Evolutionary conservation across 1,140 invertebrate genomes (phyloP), one percentile per base, ranked within the genome.

Genomic region (Ruditapes philippinarum): DNA sequence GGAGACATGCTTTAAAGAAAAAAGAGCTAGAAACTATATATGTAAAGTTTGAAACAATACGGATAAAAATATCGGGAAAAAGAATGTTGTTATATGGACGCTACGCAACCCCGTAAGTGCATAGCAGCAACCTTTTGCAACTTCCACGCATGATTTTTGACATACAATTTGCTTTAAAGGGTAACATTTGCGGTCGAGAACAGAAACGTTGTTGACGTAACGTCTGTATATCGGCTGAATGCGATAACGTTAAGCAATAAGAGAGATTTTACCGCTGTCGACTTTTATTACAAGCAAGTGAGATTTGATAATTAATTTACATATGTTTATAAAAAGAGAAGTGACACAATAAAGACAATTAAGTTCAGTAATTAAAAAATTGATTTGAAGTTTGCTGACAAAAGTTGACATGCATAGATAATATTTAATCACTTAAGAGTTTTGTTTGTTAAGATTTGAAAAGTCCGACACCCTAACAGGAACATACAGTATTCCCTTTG

Each of bases 201-300:
- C 42, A 45, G 14, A 45, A 45, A 45, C 14, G 42, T 45, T 5
- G 42, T 57, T 4, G 51, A 62, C 57, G 57, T 1, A 7, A 22
- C 51, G 51, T 54, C 22, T 22, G 14, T 62, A 14, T 14, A 45
- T 7, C 42, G 42, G 57, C 36, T 25, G 14, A 38, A 36, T 38
- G 33, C n/a, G n/a, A n/a, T n/a, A n/a, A 19, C 14, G 3, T 36
- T 70, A 38, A 70, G 22, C 65, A 70, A 28, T 70, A 38, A 17
- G 25, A 28, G 25, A 62, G 57, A 28, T 28, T 62, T 5, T 31
- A 40, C 31, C 80, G 4, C 60, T 36, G 25, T 62, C 40, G 82
- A 84, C 82, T n/a, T 73, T 84, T 73, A 74, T 73, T 51, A 74
- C 82, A 70, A 54, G n/a, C 28, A 84, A 73, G 82, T 74, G 82